These are phyloP conservation scores for Odontomachus brunneus DNA, from an alignment of 1,140 invertebrate species.

Conservation along the genomic window DNA sequence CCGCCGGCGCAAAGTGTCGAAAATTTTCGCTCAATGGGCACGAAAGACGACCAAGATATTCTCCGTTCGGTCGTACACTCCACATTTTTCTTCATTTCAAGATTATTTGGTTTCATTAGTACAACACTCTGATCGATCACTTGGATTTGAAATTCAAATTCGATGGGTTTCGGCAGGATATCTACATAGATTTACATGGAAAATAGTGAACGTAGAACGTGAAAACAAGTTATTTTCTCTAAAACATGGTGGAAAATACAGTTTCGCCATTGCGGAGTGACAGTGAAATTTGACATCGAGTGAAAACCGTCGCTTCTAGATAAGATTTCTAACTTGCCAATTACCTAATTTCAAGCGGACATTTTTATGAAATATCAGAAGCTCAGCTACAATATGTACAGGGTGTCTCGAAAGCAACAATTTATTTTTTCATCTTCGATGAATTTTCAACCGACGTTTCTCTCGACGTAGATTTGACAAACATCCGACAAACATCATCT, in stretches of 20 bases:
- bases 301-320: no score
- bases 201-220: not conserved
- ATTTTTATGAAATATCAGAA: no score
- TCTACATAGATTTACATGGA: conserved; percentile 32
- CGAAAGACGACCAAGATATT: not conserved
- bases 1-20: conserved; percentile 18
- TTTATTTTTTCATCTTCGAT: no score
- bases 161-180: not conserved
- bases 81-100: conserved; percentile 15
- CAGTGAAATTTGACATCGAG: no score
- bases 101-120: not conserved
- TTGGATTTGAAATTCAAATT: conserved; percentile 38
- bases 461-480: not conserved
- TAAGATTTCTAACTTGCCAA: no score
- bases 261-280: not conserved
- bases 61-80: not conserved
- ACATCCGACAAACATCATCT: not conserved
- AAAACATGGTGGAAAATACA: not conserved
- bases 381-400: no score
- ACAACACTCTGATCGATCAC: not conserved
- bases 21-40: not conserved
- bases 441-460: not conserved
- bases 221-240: not conserved
- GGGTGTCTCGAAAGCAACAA: no score
- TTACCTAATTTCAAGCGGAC: no score